These are phyloP conservation scores for Thera britannica DNA, from an alignment of 2,888 invertebrate species.

Conservation along the genomic window DNA sequence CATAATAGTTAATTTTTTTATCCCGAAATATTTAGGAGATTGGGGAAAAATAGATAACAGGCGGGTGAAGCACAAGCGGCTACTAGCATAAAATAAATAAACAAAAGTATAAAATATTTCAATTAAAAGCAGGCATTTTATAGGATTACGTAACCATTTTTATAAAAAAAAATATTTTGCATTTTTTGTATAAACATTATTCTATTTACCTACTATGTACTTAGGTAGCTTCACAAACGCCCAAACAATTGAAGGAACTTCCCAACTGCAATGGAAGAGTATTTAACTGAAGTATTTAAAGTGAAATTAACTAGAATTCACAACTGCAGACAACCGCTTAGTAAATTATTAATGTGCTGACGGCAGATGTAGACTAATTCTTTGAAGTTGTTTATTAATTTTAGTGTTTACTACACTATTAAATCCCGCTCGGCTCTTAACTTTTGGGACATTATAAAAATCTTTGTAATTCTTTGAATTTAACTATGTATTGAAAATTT, in stretches of 20 bases:
- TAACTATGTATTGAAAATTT: no score
- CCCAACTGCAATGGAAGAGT: conserved; percentile 15
- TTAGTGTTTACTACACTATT: no score
- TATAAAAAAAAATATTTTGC: background rate
- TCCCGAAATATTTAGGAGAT: no score
- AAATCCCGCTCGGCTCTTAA: no score
- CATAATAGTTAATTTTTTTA: no score
- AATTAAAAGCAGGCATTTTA: background rate
- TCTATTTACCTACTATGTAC: background rate
- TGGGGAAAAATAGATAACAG: no score
- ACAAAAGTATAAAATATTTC: no score
- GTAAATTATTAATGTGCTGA: background rate
- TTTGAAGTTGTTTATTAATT: no score
- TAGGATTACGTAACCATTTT: background rate
- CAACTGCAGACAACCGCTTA: conserved; percentile 8
- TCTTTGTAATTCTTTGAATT: background rate
- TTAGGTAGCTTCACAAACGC: background rate
- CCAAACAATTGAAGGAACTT: background rate
- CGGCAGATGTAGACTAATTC: conserved; percentile 4
- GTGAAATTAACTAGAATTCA: conserved; percentile 10
- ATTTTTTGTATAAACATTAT: background rate
- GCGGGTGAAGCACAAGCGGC: no score
- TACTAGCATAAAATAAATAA: no score
- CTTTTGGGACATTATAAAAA: no score
- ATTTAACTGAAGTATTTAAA: conserved; percentile 20